Evolutionary conservation across 2,797 vertebrate species (phyloP), one percentile per base, ranked within the genome.

Genomic region (Echeneis naucrates): DNA sequence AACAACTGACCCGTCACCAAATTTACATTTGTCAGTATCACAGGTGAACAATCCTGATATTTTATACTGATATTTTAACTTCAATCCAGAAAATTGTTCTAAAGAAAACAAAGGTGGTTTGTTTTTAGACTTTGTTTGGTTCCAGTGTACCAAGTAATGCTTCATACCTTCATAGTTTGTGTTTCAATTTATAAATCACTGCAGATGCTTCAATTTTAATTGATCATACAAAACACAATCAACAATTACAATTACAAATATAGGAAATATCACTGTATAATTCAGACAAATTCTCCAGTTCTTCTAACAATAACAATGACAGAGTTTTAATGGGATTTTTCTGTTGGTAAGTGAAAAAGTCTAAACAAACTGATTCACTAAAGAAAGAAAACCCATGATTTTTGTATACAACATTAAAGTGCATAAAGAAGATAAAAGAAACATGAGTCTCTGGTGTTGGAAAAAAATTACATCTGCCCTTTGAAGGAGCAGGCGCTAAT

Each of bases 1-100:
- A 52, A 68, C 56, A 61, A 62, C n/a, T 38, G 40, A 54, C 5
- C 45, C 30, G 17, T 64, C 35, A 26, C 37, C 40, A 32, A 40
- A 72, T 14, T 27, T n/a, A 11, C 1, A 8, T 33, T 17, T 38
- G 38, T 42, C 6, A 2, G 11, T 23, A 7, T 16, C 38, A 32
- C 58, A 75, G 32, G 16, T 80, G 17, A 7, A n/a, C 27, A 12
- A 60, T 23, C 35, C 45, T 51, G 16, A 24, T 52, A 8, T 19
- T 42, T 5, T 38, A 5, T n/a, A 16, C 14, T 40, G 38, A 40
- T 6, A 40, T 16, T 24, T 30, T 16, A 42, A 17, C 26, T 7
- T 23, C n/a, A 19, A 54, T 51, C 21, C 7, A 30, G 62, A 44
- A 1, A 4, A 17, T 60, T 55, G 9, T 45, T 53, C 2, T 42